Conservation (phyloP, 2,888 invertebrate species). For the Latheticus oryzae region DNA sequence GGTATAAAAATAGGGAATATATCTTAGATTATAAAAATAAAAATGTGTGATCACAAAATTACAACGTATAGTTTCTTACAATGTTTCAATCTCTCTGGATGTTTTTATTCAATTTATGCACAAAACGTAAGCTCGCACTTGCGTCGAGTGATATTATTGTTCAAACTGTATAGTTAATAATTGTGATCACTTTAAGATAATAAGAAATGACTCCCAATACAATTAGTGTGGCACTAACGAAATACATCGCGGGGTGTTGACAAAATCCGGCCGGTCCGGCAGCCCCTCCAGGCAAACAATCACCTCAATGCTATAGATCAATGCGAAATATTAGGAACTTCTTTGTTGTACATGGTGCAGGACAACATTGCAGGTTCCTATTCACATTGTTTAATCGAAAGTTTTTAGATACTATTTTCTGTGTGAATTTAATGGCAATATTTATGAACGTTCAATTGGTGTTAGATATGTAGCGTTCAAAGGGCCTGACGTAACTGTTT, state of each 20-base stretch:
- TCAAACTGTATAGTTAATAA: constrained; percentile 51
- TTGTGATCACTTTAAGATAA: constrained; percentile 52
- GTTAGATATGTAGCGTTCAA: constrained; percentile 47
- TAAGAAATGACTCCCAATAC: constrained; percentile 57
- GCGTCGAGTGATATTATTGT: constrained; percentile 51
- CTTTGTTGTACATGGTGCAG: constrained; percentile 54
- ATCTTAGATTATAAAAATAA: constrained; percentile 50
- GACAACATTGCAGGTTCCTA: constrained; percentile 44
- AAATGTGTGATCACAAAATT: constrained; percentile 50
- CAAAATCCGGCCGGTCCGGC: constrained; percentile 44
- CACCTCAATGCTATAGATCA: constrained; percentile 27
- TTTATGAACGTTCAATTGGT: constrained; percentile 16
- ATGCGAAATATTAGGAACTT: constrained; percentile 34
- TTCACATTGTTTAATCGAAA: constrained; percentile 24
- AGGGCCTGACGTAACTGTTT: constrained; percentile 58
- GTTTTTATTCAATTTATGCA: constrained; percentile 54
- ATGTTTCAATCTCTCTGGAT: constrained; percentile 57
- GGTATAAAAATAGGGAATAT: constrained; percentile 42
- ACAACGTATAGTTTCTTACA: constrained; percentile 52
- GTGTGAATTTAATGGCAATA: constrained; percentile 25
- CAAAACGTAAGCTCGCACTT: constrained; percentile 40
- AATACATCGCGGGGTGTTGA: constrained; percentile 15
- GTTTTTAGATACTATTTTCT: constrained; percentile 20
- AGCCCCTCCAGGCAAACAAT: constrained; percentile 26
- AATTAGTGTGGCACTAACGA: constrained; percentile 61